phyloP scores from a whole-genome alignment of 2,797 vertebrate species.

The Mormyrops attenuatus region DNA sequence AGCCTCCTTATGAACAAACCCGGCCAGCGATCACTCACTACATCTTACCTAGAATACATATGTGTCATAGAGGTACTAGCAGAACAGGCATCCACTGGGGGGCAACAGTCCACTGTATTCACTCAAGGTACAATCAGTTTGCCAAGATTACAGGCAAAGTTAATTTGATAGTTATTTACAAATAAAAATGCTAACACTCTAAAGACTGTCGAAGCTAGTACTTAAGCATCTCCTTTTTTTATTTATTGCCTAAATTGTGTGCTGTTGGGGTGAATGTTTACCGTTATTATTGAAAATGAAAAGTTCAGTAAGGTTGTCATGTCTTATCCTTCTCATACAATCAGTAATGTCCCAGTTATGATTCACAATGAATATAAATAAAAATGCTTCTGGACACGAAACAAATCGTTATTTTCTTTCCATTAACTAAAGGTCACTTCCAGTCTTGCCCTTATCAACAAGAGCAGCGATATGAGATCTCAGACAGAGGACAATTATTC shows the following conservation, averaged over 20 bases:
- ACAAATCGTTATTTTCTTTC: slow-evolving; percentile 14
- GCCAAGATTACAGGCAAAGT: neutral
- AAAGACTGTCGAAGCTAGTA: neutral
- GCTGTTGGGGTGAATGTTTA: neutral
- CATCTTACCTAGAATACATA: neutral
- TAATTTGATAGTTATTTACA: neutral
- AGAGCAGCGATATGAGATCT: neutral
- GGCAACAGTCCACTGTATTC: neutral
- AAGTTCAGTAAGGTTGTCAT: neutral
- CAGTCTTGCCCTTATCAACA: slow-evolving; percentile 10
- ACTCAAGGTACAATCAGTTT: neutral
- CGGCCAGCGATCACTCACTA: neutral
- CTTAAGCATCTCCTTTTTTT: neutral
- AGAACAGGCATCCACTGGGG: neutral
- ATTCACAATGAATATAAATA: slow-evolving; percentile 15
- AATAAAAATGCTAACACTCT: neutral
- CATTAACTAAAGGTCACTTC: slow-evolving; percentile 15
- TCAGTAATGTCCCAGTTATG: slow-evolving; percentile 3
- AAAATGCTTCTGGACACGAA: slow-evolving; percentile 9
- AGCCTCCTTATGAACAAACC: neutral
- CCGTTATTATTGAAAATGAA: neutral
- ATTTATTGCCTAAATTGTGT: neutral
- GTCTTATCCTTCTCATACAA: neutral
- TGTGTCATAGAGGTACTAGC: neutral
- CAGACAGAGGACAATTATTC: neutral